These are phyloP conservation scores for Anthopleura xanthogrammica DNA, from an alignment of 92 coral and sea anemone species.

Conservation along the genomic window DNA sequence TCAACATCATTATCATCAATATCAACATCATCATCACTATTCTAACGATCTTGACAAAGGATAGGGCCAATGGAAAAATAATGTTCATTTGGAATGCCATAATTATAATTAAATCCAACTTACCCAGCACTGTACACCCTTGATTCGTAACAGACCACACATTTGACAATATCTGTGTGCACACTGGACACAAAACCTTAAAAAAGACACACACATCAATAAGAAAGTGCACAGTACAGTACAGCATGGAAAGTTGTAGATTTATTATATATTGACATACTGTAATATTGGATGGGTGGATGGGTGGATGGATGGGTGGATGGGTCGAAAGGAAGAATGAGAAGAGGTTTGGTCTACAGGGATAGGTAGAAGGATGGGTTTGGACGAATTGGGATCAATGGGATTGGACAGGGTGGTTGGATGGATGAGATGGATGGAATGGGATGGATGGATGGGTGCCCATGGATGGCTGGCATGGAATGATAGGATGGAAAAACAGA, in stretches of 20 bases:
- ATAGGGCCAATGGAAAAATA: background rate
- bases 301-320: too few species aligned
- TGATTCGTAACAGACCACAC: constrained; percentile 88
- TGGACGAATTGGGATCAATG: too few species aligned
- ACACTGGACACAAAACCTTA: constrained; percentile 69
- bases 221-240: too few species aligned
- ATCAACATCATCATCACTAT: too few species aligned
- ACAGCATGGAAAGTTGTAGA: too few species aligned
- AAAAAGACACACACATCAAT: background rate
- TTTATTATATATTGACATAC: background rate
- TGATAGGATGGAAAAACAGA: background rate
- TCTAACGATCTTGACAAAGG: too few species aligned
- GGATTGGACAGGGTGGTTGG: background rate
- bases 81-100: background rate
- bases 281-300: background rate
- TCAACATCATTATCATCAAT: background rate
- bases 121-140: constrained; percentile 98
- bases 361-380: too few species aligned
- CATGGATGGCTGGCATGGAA: background rate
- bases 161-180: constrained; percentile 88
- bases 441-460: background rate
- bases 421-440: background rate
- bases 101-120: constrained; percentile 14
- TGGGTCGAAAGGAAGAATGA: too few species aligned
- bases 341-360: too few species aligned